Conservation (phyloP, 2,888 invertebrate genomes). For the Brenthis daphne region DNA sequence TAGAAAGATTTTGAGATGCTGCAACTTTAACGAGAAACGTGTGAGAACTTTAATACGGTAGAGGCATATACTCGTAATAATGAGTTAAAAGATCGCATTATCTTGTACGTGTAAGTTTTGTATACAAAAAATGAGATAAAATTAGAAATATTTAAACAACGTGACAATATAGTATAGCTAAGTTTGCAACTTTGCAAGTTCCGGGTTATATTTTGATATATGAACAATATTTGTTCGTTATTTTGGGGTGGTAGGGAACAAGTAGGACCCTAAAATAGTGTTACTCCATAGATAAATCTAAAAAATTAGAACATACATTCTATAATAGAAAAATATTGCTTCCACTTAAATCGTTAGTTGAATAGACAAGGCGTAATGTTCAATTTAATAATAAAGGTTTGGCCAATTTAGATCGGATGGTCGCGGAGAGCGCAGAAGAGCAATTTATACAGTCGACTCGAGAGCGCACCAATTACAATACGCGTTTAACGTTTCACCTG, state of each 20-base stretch:
- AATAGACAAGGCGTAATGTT: slow-evolving; percentile 57
- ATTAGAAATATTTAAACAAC: not conserved
- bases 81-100: slow-evolving; percentile 14
- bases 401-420: slow-evolving; percentile 64
- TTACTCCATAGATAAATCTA: too few relatives aligned
- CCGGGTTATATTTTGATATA: too few relatives aligned
- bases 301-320: too few relatives aligned
- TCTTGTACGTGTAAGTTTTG: slow-evolving; percentile 9
- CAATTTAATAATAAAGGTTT: slow-evolving; percentile 65
- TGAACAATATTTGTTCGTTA: too few relatives aligned
- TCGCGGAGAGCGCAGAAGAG: slow-evolving; percentile 56
- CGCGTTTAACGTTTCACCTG: slow-evolving; percentile 63
- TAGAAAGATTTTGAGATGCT: slow-evolving; percentile 8
- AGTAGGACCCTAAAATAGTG: too few relatives aligned
- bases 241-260: too few relatives aligned
- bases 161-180: too few relatives aligned
- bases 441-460: slow-evolving; percentile 61
- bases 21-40: slow-evolving; percentile 22
- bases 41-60: slow-evolving; percentile 14
- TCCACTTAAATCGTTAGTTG: slow-evolving; percentile 40
- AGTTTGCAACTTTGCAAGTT: too few relatives aligned
- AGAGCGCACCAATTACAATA: slow-evolving; percentile 74
- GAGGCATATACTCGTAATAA: slow-evolving; percentile 10
- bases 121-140: not conserved
- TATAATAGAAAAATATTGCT: slow-evolving; percentile 46